phyloP scores from a whole-genome alignment of 2,797 vertebrate species.

The Chiloscyllium punctatum region DNA sequence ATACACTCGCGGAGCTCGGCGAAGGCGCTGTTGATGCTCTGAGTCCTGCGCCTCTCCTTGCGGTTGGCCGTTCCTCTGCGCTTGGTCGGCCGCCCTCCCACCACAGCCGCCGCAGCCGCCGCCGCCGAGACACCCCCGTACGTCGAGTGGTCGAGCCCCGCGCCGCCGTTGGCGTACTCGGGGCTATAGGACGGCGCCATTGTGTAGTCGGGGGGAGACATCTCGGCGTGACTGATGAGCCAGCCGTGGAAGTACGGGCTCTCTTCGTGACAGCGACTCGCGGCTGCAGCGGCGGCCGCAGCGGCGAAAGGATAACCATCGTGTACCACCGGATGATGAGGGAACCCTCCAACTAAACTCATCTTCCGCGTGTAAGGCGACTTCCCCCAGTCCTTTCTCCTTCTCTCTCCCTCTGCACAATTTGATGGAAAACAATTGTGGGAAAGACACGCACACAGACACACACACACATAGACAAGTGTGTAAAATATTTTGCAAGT shows the following conservation, averaged over 20 bases:
- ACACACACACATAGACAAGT: no score
- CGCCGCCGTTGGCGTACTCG: constrained; percentile 74
- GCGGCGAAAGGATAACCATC: constrained; percentile 83
- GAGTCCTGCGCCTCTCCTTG: constrained; percentile 92
- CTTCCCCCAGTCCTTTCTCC: background rate
- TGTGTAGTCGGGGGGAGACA: constrained; percentile 86
- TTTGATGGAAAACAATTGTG: background rate
- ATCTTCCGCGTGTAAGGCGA: constrained; percentile 49
- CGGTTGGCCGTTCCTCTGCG: constrained; percentile 91
- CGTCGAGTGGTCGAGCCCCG: constrained; percentile 76
- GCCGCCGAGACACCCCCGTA: constrained; percentile 64
- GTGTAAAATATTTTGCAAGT: background rate
- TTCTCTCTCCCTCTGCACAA: background rate
- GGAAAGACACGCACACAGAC: no score
- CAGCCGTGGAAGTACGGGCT: constrained; percentile 95
- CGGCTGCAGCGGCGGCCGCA: constrained; percentile 68
- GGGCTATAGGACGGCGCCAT: constrained; percentile 81
- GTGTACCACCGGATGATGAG: constrained; percentile 93
- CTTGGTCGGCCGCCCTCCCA: constrained; percentile 73
- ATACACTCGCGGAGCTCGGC: constrained; percentile 94
- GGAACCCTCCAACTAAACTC: constrained; percentile 91
- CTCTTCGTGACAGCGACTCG: constrained; percentile 81
- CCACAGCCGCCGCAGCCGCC: constrained; percentile 43
- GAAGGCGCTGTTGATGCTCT: constrained; percentile 98
- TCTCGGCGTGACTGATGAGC: constrained; percentile 90